Base-by-base conservation (phyloP, 2,888 invertebrate genomes). In the Limenitis camilla region DNA sequence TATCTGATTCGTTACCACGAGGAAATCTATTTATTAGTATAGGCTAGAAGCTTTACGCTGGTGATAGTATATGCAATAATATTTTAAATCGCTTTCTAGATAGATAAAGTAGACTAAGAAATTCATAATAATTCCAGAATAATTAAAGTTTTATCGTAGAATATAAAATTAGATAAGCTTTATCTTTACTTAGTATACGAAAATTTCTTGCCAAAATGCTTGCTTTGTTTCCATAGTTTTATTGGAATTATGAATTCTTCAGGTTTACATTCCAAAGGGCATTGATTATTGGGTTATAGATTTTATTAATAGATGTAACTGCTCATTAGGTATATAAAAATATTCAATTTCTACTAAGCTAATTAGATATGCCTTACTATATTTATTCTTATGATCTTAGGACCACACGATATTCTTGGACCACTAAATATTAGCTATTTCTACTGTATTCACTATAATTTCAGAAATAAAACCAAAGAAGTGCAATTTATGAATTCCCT, bases 121-220 rank as follows among this genome's bases (percentile, higher is more conserved):
- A 28, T 7, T 10, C 11, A 35, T 11, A 30, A 45, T 36, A 45
- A 40, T 30, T 7, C 10, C 29, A 30, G 8, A 43, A 35, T 53
- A 33, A 38, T 43, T 40, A 30, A 33, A 7, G 46, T 53, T 41
- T 28, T 33, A 9, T 43, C 29, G 28, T 28, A 33, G 31, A 58
- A 36, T 30, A 38, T 44, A 39, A 39, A 42, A 38, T 52, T 48
- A 33, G 36, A 43, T 38, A 49, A 41, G 35, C 44, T 45, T 50
- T 46, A 53, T 43, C 30, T 49, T 43, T 39, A 50, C 49, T 35
- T 48, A 41, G 53, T 58, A 61, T 55, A 57, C 55, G 54, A 55
- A 41, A 53, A 61, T 41, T 45, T 73, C 71, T 76, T 76, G 73
- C 73, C 74, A 71, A 68, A 65, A 61, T 36, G 51, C 48, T 42